Evolutionary conservation across 2,113 vertebrate genomes (phyloP).

Genomic region (Larimichthys polyactis): DNA sequence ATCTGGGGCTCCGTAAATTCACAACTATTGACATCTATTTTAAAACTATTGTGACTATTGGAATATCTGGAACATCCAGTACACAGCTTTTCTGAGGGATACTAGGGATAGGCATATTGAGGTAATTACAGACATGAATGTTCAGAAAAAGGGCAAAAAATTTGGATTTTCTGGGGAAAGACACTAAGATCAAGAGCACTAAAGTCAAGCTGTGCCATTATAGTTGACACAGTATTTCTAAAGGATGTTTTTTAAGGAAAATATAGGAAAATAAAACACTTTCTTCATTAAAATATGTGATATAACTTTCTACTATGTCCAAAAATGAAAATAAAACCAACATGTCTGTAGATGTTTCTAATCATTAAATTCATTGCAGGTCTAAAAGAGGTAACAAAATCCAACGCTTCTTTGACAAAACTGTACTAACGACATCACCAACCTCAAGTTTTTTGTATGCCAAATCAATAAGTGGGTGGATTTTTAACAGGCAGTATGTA

Average conservation of each 20-base stretch:
- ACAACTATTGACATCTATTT: conserved; percentile 58
- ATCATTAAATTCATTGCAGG: conserved; percentile 29
- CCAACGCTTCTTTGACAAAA: conserved; percentile 37
- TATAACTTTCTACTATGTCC: conserved; percentile 29
- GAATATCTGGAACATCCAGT: conserved; percentile 67
- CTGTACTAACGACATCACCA: conserved; percentile 46
- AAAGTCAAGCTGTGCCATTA: conserved; percentile 45
- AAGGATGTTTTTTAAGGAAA: conserved; percentile 26
- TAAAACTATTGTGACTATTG: conserved; percentile 44
- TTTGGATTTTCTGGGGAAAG: conserved; percentile 65
- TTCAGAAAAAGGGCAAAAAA: conserved; percentile 29
- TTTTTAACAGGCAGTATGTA: conserved; percentile 17
- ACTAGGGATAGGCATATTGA: conserved; percentile 37
- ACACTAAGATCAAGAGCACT: conserved; percentile 41
- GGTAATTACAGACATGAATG: conserved; percentile 63
- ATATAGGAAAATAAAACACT: conserved; percentile 48
- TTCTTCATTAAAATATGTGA: conserved; percentile 54
- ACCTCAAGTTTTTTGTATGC: conserved; percentile 25
- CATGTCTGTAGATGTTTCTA: conserved; percentile 9
- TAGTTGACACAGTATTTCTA: conserved; percentile 33
- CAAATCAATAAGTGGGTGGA: conserved; percentile 32
- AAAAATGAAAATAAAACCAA: conserved; percentile 6
- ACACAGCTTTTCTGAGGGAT: conserved; percentile 54
- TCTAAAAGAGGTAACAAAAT: conserved; percentile 41
- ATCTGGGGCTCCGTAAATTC: no score